phyloP scores from a whole-genome alignment of 2,113 vertebrate species.

The Narcine bancroftii region DNA sequence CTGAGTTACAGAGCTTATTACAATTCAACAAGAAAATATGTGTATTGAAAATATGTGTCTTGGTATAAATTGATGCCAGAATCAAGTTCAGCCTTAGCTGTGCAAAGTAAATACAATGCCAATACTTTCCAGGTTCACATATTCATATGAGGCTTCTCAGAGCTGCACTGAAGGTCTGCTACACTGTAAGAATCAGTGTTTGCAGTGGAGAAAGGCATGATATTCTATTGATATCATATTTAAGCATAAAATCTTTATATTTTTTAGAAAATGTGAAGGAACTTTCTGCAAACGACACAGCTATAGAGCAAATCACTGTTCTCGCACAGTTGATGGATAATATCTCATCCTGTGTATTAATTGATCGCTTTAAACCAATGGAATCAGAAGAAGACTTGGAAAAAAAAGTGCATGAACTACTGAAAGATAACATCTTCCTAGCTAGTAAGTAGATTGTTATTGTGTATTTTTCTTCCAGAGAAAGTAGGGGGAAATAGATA shows the following conservation, averaged over 20 bases:
- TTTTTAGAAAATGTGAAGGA: slow-evolving; percentile 44
- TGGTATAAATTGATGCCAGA: neutral
- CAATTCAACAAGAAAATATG: neutral
- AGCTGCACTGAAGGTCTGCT: neutral
- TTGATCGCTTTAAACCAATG: slow-evolving; percentile 55
- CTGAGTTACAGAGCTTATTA: neutral
- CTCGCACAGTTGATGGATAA: slow-evolving; percentile 53
- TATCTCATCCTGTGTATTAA: slow-evolving; percentile 52
- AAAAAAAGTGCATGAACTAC: slow-evolving; percentile 46
- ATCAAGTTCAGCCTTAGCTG: neutral
- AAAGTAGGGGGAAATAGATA: neutral
- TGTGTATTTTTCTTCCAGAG: neutral
- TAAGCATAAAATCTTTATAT: slow-evolving; percentile 29
- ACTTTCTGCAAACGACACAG: slow-evolving; percentile 43
- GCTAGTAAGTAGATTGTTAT: slow-evolving; percentile 52
- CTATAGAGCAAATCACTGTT: slow-evolving; percentile 43
- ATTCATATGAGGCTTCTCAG: neutral
- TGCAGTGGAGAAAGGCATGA: neutral
- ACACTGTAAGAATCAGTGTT: neutral
- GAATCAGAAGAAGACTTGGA: slow-evolving; percentile 51
- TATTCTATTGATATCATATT: neutral
- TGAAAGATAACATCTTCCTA: slow-evolving; percentile 54
- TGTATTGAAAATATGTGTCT: neutral
- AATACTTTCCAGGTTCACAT: neutral
- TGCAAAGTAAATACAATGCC: neutral